Evolutionary conservation across 2,797 vertebrate genomes (phyloP), one percentile per base, ranked within the genome.

Genomic region (Eupleurogrammus muticus): DNA sequence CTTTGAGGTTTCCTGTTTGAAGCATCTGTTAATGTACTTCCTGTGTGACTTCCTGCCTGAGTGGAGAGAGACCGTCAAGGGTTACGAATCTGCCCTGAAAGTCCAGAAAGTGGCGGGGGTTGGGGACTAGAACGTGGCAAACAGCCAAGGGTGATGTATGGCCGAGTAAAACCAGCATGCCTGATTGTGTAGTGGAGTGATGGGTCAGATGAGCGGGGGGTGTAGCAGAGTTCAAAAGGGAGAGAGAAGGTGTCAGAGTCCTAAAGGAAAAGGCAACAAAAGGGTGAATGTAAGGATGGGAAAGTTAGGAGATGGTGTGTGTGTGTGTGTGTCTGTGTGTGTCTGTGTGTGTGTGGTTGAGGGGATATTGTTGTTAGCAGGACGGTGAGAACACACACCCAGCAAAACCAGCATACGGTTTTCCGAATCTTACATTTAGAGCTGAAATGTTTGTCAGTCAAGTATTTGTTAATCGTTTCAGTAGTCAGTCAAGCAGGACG

Each of bases 41-140:
- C 83, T 80, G 36, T 74, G 64, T 64, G 67, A 53, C 73, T 85
- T 89, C 80, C 83, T 82, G 74, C 1, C 57, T 24, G 13, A n/a
- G 40, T 54, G 32, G 13, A 58, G 42, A 68, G 54, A 51, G 36
- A 38, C 1, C 35, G 38, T 65, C 51, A 63, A 28, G 28, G 32
- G 51, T 28, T 28, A 55, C 58, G 69, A 80, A 76, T 52, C 20
- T 66, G 23, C 35, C 28, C 52, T 16, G 19, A 53, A 58, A 53
- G 47, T 36, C 40, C 51, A 24, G 14, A 4, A 19, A 35, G 42
- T 17, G 1, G 10, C 7, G n/a, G 14, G 8, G 9, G 20, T 23
- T 46, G 74, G 42, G 47, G 36, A 54, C 20, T n/a, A 50, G 35
- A 79, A 56, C 59, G 48, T 32, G 42, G 28, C 36, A 70, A 69